Percentiles rank a stretch among this genome's conserved stretches.
These are phyloP conservation scores for Alces alces DNA, from an alignment of 2,113 vertebrate species.

Conservation along the genomic window DNA sequence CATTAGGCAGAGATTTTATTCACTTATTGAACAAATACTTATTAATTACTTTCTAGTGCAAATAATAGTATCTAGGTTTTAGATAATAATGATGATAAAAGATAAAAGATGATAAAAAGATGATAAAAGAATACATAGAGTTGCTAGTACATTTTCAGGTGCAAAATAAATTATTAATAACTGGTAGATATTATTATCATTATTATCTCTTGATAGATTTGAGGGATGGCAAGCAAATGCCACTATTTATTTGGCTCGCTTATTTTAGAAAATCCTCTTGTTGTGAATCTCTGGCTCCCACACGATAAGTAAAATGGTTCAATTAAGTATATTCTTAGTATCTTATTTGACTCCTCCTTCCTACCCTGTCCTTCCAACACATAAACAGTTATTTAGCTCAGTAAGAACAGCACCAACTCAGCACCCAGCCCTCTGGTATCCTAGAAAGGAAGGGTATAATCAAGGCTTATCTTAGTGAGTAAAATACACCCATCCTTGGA, in stretches of 20 bases:
- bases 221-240: not conserved
- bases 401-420: not conserved
- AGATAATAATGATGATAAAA: not conserved
- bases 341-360: not conserved
- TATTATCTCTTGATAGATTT: not conserved
- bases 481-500: not conserved
- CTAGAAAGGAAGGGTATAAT: not conserved
- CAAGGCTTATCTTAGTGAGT: not conserved
- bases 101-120: no score
- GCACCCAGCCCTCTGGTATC: not conserved
- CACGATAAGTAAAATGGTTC: not conserved
- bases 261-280: not conserved
- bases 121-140: not conserved
- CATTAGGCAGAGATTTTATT: not conserved
- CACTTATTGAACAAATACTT: not conserved
- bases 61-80: not conserved
- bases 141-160: not conserved
- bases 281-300: not conserved
- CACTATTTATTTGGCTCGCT: not conserved
- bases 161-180: not conserved
- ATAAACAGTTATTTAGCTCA: not conserved
- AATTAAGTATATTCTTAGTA: not conserved
- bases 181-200: not conserved
- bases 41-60: not conserved
- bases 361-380: not conserved